A percentile compares a stretch with the other conserved stretches of the same genome.
Evolutionary conservation across 2,797 vertebrate genomes (phyloP).

Genomic region (Momotus momota): DNA sequence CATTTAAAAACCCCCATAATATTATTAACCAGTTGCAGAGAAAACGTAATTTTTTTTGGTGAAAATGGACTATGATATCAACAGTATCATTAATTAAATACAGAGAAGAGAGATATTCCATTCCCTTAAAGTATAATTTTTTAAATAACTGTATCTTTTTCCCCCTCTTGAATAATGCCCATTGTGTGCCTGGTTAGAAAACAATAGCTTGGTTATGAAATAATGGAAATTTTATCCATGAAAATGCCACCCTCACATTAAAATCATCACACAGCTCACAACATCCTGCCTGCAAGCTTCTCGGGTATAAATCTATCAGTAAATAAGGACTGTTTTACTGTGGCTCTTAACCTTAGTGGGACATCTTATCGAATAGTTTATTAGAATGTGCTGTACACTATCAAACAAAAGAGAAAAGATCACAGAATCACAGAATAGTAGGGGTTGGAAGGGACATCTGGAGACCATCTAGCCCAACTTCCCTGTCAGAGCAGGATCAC

Average conservation of each 20-base stretch:
- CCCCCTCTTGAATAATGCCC: neutral
- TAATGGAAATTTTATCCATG: slow-evolving; percentile 36
- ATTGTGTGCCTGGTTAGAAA: slow-evolving; percentile 5
- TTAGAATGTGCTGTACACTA: neutral
- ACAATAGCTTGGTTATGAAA: slow-evolving; percentile 6
- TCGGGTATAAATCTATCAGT: neutral
- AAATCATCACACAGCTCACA: slow-evolving; percentile 19
- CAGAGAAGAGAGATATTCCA: neutral
- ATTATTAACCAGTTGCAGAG: neutral
- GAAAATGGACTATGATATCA: neutral
- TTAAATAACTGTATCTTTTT: neutral
- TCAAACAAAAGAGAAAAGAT: neutral
- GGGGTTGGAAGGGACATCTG: too few relatives aligned
- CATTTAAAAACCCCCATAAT: neutral
- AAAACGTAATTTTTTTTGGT: neutral
- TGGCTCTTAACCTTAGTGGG: neutral
- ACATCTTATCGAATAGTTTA: neutral
- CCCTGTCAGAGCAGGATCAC: too few relatives aligned
- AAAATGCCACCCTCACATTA: neutral
- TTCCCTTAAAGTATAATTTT: neutral
- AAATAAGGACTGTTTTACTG: neutral
- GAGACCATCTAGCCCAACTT: too few relatives aligned
- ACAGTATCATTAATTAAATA: neutral
- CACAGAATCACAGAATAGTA: too few relatives aligned
- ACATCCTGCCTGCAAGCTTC: neutral